Percentiles rank a stretch among this genome's conserved stretches.
These are phyloP conservation scores for Chaetophractus vellerosus DNA, from an alignment of 2,797 vertebrate genomes.

Conservation along the genomic window DNA sequence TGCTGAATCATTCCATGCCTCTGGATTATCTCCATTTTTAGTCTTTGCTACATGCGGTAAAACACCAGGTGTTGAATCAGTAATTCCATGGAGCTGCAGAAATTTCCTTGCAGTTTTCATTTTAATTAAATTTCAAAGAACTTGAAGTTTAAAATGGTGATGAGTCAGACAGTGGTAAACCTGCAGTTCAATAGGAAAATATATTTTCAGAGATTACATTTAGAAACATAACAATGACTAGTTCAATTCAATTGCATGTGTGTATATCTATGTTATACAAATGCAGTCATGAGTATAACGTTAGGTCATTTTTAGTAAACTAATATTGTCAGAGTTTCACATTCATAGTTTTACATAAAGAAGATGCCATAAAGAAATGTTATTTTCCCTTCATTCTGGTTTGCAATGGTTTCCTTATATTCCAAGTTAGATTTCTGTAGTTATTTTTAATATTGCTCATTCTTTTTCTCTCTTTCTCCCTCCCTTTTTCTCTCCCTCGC, in stretches of 20 bases:
- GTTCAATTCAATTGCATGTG: neutral
- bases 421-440: neutral
- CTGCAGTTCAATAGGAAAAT: conserved; percentile 28
- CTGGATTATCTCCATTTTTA: conserved; percentile 55
- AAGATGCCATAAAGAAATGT: neutral
- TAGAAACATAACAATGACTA: conserved; percentile 1
- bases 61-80: conserved; percentile 63
- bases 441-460: neutral
- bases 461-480: neutral
- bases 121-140: conserved; percentile 70
- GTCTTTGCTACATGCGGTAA: neutral
- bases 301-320: conserved; percentile 23
- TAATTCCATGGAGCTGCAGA: conserved; percentile 55
- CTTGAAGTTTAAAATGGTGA: neutral
- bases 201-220: neutral
- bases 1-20: conserved; percentile 10
- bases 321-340: neutral
- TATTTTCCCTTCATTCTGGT: neutral
- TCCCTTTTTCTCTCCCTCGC: neutral
- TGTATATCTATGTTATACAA: neutral
- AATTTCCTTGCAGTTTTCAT: conserved; percentile 60
- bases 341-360: neutral
- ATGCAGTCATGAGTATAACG: neutral
- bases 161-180: conserved; percentile 58
- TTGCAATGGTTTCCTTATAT: neutral